Evolutionary conservation across 2,113 vertebrate genomes (phyloP).

Genomic region (Amia ocellicauda): DNA sequence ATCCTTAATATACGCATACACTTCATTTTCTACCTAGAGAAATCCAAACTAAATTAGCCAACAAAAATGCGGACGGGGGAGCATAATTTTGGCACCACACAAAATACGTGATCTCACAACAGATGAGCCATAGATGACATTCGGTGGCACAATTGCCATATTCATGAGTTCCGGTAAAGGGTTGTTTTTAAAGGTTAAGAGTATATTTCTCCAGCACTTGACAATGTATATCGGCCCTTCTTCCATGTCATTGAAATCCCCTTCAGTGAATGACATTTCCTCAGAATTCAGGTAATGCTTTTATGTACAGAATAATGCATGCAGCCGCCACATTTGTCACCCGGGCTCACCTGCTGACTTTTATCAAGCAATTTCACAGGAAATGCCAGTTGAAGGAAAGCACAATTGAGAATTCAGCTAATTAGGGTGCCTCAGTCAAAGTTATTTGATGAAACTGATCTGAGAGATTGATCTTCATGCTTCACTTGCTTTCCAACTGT

Average conservation of each 20-base stretch:
- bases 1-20: too few species aligned
- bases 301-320: constrained; percentile 12
- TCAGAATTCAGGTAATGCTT: constrained; percentile 34
- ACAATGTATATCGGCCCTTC: not conserved
- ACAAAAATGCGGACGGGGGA: too few species aligned
- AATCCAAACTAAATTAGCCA: too few species aligned
- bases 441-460: constrained; percentile 68
- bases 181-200: not conserved
- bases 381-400: constrained; percentile 28
- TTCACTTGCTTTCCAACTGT: constrained; percentile 62
- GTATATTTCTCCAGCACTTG: not conserved
- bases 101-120: not conserved
- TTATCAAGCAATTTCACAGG: constrained; percentile 36
- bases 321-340: constrained; percentile 42
- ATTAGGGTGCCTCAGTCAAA: constrained; percentile 62
- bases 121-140: not conserved
- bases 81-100: not conserved
- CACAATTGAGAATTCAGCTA: constrained; percentile 41
- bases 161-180: not conserved
- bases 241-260: constrained; percentile 15
- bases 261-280: constrained; percentile 11
- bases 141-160: not conserved
- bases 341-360: constrained; percentile 41
- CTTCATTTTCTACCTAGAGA: too few species aligned
- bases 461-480: constrained; percentile 69